These are phyloP conservation scores for Solenodon paradoxus DNA, from an alignment of 2,113 vertebrate species.

Conservation along the genomic window DNA sequence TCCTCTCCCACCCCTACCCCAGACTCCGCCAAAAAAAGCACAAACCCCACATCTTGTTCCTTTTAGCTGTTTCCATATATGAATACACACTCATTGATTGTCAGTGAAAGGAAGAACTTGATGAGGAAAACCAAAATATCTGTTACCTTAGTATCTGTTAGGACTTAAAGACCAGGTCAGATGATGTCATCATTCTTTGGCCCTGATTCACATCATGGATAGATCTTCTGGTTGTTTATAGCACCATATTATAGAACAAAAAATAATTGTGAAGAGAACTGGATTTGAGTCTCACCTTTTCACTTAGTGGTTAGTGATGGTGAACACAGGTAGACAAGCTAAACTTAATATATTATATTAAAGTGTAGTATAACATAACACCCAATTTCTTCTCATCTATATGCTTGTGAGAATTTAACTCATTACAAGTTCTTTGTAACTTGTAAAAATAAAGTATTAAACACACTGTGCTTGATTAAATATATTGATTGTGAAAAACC, in stretches of 20 bases:
- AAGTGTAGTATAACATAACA: background rate
- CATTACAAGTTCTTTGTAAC: background rate
- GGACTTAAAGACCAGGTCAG: background rate
- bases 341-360: background rate
- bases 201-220: background rate
- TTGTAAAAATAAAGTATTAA: constrained; percentile 10
- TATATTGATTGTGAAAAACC: background rate
- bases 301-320: background rate
- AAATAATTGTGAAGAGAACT: background rate
- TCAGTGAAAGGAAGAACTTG: background rate
- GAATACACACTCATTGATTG: background rate
- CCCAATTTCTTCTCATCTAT: background rate
- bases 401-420: background rate
- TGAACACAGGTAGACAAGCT: background rate
- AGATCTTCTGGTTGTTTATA: background rate
- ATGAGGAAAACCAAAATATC: background rate
- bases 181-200: background rate
- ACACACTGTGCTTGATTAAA: too few species aligned
- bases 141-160: background rate
- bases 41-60: background rate
- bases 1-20: rapidly evolving
- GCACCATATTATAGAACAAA: background rate
- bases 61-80: background rate
- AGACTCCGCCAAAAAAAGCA: too few species aligned
- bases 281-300: background rate